These are phyloP conservation scores for Rhopalosiphum maidis DNA, from an alignment of 1,140 invertebrate species.

Conservation along the genomic window DNA sequence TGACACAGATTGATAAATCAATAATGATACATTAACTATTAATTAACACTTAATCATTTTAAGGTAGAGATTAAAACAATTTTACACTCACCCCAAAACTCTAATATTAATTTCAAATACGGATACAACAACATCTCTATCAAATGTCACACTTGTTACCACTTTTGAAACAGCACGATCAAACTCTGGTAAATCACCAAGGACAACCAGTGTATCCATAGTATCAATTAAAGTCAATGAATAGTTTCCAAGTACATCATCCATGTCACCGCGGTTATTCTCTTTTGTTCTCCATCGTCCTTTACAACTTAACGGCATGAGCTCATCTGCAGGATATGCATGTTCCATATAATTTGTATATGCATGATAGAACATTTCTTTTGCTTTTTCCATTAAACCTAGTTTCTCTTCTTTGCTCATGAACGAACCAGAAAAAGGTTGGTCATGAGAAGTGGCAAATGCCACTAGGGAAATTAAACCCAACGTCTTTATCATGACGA, in stretches of 20 bases:
- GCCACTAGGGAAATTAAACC: conserved; percentile 9
- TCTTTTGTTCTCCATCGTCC: conserved; percentile 87
- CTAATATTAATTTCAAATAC: conserved; percentile 99
- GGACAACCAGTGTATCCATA: conserved; percentile 89
- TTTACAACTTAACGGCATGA: conserved; percentile 96
- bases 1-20: neutral
- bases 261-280: conserved; percentile 91
- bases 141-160: conserved; percentile 86
- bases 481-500: conserved; percentile 24
- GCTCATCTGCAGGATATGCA: conserved; percentile 97
- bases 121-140: conserved; percentile 94
- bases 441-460: conserved; percentile 26
- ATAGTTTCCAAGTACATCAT: conserved; percentile 95
- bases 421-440: conserved; percentile 41
- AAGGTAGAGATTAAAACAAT: conserved; percentile 53
- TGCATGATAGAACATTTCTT: conserved; percentile 98
- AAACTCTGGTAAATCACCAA: conserved; percentile 94
- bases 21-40: neutral
- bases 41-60: too few relatives aligned
- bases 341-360: conserved; percentile 96
- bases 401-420: conserved; percentile 54
- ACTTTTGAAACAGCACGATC: conserved; percentile 88
- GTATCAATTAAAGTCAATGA: conserved; percentile 95
- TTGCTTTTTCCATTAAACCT: conserved; percentile 76
- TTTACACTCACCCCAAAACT: conserved; percentile 82